Percentiles rank a stretch among this genome's conserved stretches.
Evolutionary conservation across 2,888 invertebrate genomes (phyloP).

Genomic region (Hypomecis punctinalis): DNA sequence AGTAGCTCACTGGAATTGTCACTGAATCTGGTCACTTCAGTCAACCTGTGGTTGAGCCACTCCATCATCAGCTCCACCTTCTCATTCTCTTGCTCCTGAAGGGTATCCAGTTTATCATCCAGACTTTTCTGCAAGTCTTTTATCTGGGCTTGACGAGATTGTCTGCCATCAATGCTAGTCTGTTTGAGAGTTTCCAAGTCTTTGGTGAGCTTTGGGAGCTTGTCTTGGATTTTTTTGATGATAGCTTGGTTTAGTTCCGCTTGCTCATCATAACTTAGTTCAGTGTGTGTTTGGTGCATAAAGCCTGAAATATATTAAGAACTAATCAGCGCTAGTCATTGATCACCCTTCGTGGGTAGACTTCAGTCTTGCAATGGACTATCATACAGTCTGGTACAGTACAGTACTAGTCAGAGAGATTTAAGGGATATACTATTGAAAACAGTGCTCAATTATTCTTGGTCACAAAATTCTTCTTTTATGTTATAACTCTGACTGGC

Average conservation of each 20-base stretch:
- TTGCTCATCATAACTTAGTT: slow-evolving; percentile 76
- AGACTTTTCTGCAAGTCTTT: slow-evolving; percentile 66
- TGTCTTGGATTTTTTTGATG: slow-evolving; percentile 67
- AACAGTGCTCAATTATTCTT: too few relatives aligned
- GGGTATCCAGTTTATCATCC: slow-evolving; percentile 65
- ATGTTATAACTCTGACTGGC: too few relatives aligned
- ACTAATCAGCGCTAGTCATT: too few relatives aligned
- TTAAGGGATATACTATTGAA: too few relatives aligned
- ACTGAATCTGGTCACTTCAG: slow-evolving; percentile 65
- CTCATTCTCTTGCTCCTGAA: slow-evolving; percentile 73
- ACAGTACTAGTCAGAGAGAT: too few relatives aligned
- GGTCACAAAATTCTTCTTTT: too few relatives aligned
- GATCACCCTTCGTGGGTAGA: too few relatives aligned
- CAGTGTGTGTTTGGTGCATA: slow-evolving; percentile 65
- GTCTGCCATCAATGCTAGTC: slow-evolving; percentile 44
- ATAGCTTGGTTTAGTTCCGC: slow-evolving; percentile 73
- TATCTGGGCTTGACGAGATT: slow-evolving; percentile 56
- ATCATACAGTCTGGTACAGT: too few relatives aligned
- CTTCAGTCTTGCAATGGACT: too few relatives aligned
- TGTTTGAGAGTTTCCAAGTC: slow-evolving; percentile 65
- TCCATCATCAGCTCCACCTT: slow-evolving; percentile 76
- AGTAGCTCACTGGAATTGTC: slow-evolving; percentile 67
- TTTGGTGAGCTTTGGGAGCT: slow-evolving; percentile 62
- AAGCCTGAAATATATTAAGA: slow-evolving; percentile 61
- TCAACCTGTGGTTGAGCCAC: slow-evolving; percentile 72